Evolutionary conservation across 2,113 vertebrate genomes (phyloP).

Genomic region (Protobothrops mucrosquamatus): DNA sequence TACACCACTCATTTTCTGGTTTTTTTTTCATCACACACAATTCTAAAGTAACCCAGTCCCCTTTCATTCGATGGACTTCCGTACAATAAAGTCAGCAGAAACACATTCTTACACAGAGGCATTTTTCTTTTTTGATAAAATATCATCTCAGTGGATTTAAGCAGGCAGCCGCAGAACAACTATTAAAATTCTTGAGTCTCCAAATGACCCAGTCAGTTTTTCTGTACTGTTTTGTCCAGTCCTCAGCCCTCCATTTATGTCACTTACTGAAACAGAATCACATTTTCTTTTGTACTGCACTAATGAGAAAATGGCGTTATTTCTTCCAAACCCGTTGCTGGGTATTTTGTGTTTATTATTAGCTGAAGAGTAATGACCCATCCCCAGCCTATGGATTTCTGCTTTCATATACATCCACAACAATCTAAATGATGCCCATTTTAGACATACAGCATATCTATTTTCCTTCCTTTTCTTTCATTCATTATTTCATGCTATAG

Average conservation of each 20-base stretch:
- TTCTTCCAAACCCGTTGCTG: not conserved
- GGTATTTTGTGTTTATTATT: not conserved
- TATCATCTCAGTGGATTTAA: not conserved
- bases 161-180: not conserved
- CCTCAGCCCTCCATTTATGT: not conserved
- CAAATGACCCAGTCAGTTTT: not conserved
- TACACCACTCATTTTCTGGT: not conserved
- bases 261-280: not conserved
- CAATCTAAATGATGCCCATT: too few species aligned
- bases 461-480: too few species aligned
- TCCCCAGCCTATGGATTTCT: too few species aligned
- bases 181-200: not conserved
- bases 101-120: not conserved
- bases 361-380: too few species aligned
- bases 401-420: too few species aligned
- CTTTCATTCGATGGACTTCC: too few species aligned
- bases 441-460: too few species aligned
- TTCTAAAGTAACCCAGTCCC: not conserved
- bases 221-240: not conserved
- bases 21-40: not conserved
- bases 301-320: not conserved
- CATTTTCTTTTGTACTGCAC: not conserved
- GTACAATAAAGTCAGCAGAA: not conserved
- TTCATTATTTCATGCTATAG: too few species aligned
- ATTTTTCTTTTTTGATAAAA: not conserved